Base-by-base conservation (phyloP, 2,113 vertebrate genomes). In the Tachycineta bicolor region DNA sequence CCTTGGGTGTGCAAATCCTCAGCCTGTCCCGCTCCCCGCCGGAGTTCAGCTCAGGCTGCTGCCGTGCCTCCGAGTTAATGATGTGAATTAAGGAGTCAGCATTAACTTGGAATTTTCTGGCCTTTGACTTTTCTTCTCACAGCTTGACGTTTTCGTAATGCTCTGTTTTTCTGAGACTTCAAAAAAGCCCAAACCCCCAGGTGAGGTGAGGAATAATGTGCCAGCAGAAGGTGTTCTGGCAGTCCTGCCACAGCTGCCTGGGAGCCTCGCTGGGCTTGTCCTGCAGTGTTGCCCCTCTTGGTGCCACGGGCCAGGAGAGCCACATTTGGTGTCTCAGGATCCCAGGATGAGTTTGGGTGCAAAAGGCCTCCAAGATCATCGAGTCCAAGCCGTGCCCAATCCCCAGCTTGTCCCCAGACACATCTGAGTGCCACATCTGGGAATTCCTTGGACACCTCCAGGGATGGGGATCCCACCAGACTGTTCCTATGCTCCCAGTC, bases 41-140 rank as follows among this genome's bases (percentile, higher is more conserved):
- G 11, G 78, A n/a, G 87, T 79, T 93, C 89, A 91, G 89, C 91
- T 79, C 10, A 89, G 81, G 88, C 92, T 94, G 82, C 85, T 93
- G 75, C 92, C 58, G 31, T 94, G 91, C 37, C 79, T 87, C 84
- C 0, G 78, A 97, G 91, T 96, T 95, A 96, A 97, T 97, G 93
- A 65, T 81, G 93, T 83, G 89, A 95, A 69, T 91, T 96, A 96
- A 96, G 87, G 90, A 87, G 93, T 93, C 94, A 83, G 82, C 89
- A 90, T 91, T 93, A 77, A 65, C 91, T 94, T 75, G 60, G 94
- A 80, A 77, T 95, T 67, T 89, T 90, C 91, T 87, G 87, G 53
- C 89, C 93, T 93, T 91, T 82, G 87, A 70, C 93, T 95, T 97
- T 52, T 60, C 91, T 87, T 92, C 71, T 90, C 95, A 94, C 95